Base-by-base conservation (phyloP, 2,888 invertebrate species). In the Cosmia trapezina region DNA sequence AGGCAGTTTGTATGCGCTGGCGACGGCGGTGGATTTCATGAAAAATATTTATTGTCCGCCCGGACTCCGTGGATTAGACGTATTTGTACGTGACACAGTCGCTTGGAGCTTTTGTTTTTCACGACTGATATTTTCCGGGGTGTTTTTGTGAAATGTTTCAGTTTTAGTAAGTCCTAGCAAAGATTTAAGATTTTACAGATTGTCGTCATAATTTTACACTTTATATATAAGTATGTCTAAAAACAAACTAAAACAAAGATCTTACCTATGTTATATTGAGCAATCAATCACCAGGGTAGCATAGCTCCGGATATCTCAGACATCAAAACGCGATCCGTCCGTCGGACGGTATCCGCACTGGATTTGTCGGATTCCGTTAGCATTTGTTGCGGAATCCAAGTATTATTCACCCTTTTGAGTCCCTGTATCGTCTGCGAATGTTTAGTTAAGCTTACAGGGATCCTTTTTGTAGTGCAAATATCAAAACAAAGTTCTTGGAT, bases 41-140 rank as follows among this genome's bases (percentile, higher is more conserved):
- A 93, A 93, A 95, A 94, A 96, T 96, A 96, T 96, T 95, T 96
- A 96, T 96, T 88, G 94, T 90, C 90, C 92, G 87, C 89, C 88
- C 87, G 92, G 92, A 93, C 90, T 87, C 89, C 88, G 87, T 87
- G 94, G 95, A 95, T 96, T 95, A 96, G 93, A 93, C 89, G 91
- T 91, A 94, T 95, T 93, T 93, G 94, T 94, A 95, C 96, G 96
- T 95, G 95, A 92, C 89, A 86, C 83, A 88, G 88, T 78, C 70
- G 74, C 72, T 66, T 64, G 83, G 81, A 82, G 83, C 86, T 87
- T 87, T 90, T 89, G 86, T 84, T 90, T 88, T 87, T 83, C 78
- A 76, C 81, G 45, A 68, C 70, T 37, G 14, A 51, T 74, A 73
- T 81, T 86, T 84, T 81, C 75, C 72, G 60, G 61, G 51, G 54